Evolutionary conservation across 53 echinoderm and acorn worm genomes (phyloP).

Genomic region (Astropecten irregularis): DNA sequence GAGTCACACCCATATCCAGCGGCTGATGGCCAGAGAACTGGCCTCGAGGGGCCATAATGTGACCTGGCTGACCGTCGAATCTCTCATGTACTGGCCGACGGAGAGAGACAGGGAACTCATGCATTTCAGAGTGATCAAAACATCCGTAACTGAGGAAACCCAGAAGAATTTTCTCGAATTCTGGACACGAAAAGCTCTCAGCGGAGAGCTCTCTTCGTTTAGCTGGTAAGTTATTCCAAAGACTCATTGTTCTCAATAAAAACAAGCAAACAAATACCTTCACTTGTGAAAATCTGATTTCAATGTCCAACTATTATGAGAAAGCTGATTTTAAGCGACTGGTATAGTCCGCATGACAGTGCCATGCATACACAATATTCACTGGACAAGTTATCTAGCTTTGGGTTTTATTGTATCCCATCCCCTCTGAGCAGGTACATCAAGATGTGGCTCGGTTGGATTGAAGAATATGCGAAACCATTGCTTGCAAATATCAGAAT

Average conservation of each 20-base stretch:
- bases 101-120: constrained; percentile 1
- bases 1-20: constrained; percentile 43
- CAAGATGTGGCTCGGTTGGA: constrained; percentile 14
- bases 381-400: too few species aligned
- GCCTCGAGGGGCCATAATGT: constrained; percentile 62
- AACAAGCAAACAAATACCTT: too few species aligned
- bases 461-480: not conserved
- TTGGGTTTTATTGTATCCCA: too few species aligned
- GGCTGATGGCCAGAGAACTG: constrained; percentile 35
- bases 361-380: too few species aligned
- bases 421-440: constrained; percentile 29
- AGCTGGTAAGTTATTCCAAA: constrained; percentile 20
- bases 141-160: not conserved
- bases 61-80: constrained; percentile 56
- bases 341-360: too few species aligned
- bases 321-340: too few species aligned
- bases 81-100: constrained; percentile 11
- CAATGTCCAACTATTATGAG: too few species aligned
- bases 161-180: not conserved
- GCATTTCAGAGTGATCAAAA: not conserved
- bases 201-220: constrained; percentile 20
- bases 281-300: too few species aligned
- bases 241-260: too few species aligned
- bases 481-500: not conserved
- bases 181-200: constrained; percentile 21